Percentiles rank a stretch among this genome's conserved stretches.
phyloP scores from a whole-genome alignment of 2,113 vertebrate genomes.

The Tachuris rubrigastra region DNA sequence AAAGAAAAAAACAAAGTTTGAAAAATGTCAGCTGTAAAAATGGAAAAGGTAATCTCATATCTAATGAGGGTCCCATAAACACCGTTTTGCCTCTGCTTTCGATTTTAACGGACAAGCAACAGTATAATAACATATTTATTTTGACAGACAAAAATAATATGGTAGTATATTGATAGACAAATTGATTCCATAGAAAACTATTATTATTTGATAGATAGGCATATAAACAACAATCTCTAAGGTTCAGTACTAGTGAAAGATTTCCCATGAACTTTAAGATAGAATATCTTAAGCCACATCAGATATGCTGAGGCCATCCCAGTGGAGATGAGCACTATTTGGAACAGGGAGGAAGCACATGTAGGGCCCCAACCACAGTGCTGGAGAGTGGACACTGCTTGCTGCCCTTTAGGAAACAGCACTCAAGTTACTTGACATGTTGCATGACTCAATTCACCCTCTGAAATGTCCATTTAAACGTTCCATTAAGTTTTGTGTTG shows the following conservation, averaged over 20 bases:
- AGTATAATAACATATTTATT: not conserved
- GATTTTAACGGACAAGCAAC: not conserved
- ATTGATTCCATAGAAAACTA: not conserved
- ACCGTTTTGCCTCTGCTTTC: not conserved
- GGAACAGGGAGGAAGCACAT: not conserved
- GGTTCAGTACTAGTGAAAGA: not conserved
- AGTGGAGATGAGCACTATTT: not conserved
- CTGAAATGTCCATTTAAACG: not conserved
- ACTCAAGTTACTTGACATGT: not conserved
- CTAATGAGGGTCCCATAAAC: not conserved
- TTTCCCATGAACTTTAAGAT: not conserved
- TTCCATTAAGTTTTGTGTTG: not conserved
- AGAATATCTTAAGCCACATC: not conserved
- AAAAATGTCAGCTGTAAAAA: not conserved
- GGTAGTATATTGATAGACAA: not conserved
- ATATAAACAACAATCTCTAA: not conserved
- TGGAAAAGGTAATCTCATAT: not conserved
- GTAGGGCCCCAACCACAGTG: fast-evolving
- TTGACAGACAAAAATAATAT: not conserved
- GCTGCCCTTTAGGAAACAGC: not conserved
- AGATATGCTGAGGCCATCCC: not conserved
- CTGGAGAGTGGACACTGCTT: not conserved
- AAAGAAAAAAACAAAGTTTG: not conserved
- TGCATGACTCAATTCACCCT: not conserved
- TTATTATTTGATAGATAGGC: not conserved